Conservation (phyloP, 1,140 invertebrate genomes). For the Gonioctena quinquepunctata region DNA sequence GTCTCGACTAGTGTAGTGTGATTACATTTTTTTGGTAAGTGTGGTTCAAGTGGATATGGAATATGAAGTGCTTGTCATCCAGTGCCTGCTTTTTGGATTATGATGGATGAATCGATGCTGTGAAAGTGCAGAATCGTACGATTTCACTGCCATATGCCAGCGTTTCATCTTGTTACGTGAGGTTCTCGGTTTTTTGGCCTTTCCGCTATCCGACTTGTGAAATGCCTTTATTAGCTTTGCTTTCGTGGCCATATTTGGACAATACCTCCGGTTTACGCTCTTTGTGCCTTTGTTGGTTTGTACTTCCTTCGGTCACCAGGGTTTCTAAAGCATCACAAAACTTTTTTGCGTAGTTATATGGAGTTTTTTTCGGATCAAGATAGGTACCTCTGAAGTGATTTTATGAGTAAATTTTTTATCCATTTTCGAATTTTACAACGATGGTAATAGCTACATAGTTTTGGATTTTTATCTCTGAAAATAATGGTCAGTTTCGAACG, state of each 20-base stretch:
- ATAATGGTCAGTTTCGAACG: too few relatives aligned
- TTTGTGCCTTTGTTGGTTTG: not conserved
- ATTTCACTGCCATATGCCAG: conserved; percentile 15
- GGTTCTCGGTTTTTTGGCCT: not conserved
- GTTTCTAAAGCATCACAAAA: too few relatives aligned
- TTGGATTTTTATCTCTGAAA: too few relatives aligned
- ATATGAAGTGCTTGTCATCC: conserved; percentile 1
- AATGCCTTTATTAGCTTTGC: not conserved
- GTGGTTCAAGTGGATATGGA: conserved; percentile 1
- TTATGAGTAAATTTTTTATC: too few relatives aligned
- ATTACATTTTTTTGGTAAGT: conserved; percentile 17
- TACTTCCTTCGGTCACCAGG: too few relatives aligned
- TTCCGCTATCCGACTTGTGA: not conserved
- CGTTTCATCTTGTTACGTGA: conserved; percentile 9
- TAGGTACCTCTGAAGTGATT: too few relatives aligned
- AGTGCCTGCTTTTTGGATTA: conserved; percentile 5
- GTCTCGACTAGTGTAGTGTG: not conserved
- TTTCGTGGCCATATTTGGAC: not conserved
- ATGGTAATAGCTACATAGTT: too few relatives aligned
- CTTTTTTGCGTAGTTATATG: too few relatives aligned
- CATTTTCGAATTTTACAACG: too few relatives aligned
- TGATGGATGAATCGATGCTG: not conserved
- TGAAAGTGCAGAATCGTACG: conserved; percentile 7
- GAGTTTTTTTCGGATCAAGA: too few relatives aligned
- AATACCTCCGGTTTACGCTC: not conserved